Evolutionary conservation across 2,888 invertebrate genomes (phyloP).

Genomic region (Catocala nupta): DNA sequence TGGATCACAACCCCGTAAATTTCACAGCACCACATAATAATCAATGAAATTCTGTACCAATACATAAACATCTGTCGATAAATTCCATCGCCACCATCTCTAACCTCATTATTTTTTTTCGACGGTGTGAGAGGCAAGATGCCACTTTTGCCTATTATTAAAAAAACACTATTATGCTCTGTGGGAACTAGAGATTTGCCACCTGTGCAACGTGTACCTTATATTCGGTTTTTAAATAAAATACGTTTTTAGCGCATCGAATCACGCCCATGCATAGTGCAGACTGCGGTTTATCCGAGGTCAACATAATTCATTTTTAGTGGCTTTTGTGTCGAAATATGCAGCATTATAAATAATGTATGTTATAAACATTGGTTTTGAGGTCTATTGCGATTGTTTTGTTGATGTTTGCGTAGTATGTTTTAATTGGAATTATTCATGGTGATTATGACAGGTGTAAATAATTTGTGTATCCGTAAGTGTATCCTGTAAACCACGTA

Average conservation of each 20-base stretch:
- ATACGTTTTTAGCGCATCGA: slow-evolving; percentile 24
- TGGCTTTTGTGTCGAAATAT: slow-evolving; percentile 16
- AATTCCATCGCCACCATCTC: slow-evolving; percentile 42
- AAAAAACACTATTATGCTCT: slow-evolving; percentile 66
- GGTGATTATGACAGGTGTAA: too few species aligned
- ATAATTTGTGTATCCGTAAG: too few species aligned
- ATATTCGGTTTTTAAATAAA: slow-evolving; percentile 28
- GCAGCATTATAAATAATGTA: slow-evolving; percentile 16
- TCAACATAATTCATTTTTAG: slow-evolving; percentile 19
- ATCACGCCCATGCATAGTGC: slow-evolving; percentile 16
- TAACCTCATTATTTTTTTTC: slow-evolving; percentile 62
- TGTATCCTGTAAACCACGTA: too few species aligned
- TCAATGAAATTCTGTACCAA: background rate
- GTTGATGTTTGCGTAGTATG: background rate
- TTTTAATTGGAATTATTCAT: too few species aligned
- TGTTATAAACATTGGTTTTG: slow-evolving; percentile 10
- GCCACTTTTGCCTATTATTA: slow-evolving; percentile 58
- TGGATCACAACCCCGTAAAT: too few species aligned
- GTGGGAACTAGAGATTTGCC: slow-evolving; percentile 74
- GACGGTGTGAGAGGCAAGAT: slow-evolving; percentile 59
- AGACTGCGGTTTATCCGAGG: slow-evolving; percentile 19
- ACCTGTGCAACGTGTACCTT: slow-evolving; percentile 60
- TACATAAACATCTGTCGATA: slow-evolving; percentile 34
- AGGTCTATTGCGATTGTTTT: slow-evolving; percentile 9
- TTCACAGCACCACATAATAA: background rate